A percentile compares a stretch with the other conserved stretches of the same genome.
phyloP scores from a whole-genome alignment of 2,797 vertebrate species.

The Typhlichthys eigenmanni region DNA sequence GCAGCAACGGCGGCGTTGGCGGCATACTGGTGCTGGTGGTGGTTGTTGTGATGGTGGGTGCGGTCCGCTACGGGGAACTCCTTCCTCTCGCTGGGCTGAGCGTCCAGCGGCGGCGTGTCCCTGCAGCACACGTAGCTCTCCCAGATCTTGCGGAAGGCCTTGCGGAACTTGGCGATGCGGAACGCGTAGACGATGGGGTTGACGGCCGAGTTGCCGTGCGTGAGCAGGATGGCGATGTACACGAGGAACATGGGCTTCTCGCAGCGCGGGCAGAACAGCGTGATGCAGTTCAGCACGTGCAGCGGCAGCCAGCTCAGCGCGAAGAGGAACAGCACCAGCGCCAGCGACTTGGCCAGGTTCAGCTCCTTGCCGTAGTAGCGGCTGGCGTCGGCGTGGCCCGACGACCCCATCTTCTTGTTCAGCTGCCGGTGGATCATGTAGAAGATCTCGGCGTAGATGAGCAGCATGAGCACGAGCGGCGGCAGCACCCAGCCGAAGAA shows the following conservation, averaged over 20 bases:
- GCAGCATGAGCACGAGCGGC: slow-evolving; percentile 89
- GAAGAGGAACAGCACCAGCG: slow-evolving; percentile 92
- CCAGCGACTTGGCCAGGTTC: slow-evolving; percentile 94
- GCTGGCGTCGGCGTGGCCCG: slow-evolving; percentile 84
- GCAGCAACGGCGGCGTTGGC: slow-evolving; percentile 2
- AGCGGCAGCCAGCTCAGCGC: slow-evolving; percentile 95
- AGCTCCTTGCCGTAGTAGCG: slow-evolving; percentile 96
- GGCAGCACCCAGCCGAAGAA: slow-evolving; percentile 97
- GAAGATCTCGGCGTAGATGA: slow-evolving; percentile 96
- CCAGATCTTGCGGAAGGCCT: slow-evolving; percentile 93
- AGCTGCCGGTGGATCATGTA: slow-evolving; percentile 97
- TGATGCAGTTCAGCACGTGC: slow-evolving; percentile 93
- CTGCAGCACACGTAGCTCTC: slow-evolving; percentile 92
- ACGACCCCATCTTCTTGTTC: slow-evolving; percentile 85
- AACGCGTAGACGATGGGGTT: slow-evolving; percentile 97
- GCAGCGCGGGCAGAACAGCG: slow-evolving; percentile 86
- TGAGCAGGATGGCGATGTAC: slow-evolving; percentile 92
- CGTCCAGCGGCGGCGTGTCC: slow-evolving; percentile 52
- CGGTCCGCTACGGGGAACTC: slow-evolving; percentile 56
- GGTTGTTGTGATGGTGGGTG: too few species aligned
- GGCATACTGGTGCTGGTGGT: too few species aligned
- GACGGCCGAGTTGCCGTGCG: slow-evolving; percentile 95
- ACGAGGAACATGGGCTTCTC: slow-evolving; percentile 79
- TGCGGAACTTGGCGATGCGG: slow-evolving; percentile 93
- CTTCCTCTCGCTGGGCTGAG: slow-evolving; percentile 70